A percentile compares a stretch with the other conserved stretches of the same genome.
Evolutionary conservation across 1,140 invertebrate species (phyloP).

Genomic region (Psix sp.): DNA sequence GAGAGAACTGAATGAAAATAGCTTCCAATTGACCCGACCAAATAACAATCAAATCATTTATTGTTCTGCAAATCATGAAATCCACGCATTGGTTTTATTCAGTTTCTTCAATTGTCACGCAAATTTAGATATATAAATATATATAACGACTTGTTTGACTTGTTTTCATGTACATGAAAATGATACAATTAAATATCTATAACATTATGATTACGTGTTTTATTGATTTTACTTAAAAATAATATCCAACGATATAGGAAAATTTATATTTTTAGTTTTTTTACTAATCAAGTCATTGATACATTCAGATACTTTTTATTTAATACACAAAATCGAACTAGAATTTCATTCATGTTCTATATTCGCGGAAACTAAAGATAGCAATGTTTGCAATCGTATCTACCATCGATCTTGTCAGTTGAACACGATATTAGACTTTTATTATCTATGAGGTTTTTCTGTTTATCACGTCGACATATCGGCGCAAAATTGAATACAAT

Average conservation of each 20-base stretch:
- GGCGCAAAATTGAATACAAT: too few relatives aligned
- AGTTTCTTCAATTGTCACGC: conserved; percentile 26
- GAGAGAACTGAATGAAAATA: conserved; percentile 33
- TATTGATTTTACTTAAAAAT: too few relatives aligned
- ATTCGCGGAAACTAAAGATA: too few relatives aligned
- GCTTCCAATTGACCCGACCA: neutral
- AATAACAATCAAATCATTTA: too few relatives aligned
- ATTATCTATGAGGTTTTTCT: neutral
- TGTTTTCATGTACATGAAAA: conserved; percentile 14
- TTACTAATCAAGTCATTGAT: too few relatives aligned
- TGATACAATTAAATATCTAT: conserved; percentile 30
- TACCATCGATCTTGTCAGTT: neutral
- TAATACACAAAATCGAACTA: too few relatives aligned
- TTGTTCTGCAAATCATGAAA: too few relatives aligned
- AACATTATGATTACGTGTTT: neutral
- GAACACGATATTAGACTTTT: neutral
- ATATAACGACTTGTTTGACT: conserved; percentile 4
- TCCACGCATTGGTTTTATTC: conserved; percentile 14
- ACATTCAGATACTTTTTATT: too few relatives aligned
- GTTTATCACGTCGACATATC: neutral
- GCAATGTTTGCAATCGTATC: neutral
- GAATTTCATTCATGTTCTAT: too few relatives aligned
- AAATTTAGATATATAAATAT: conserved; percentile 18
- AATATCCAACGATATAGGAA: too few relatives aligned
- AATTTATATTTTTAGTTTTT: too few relatives aligned